Base-by-base conservation (phyloP, 2,888 invertebrate genomes). In the Parnassius smintheus region DNA sequence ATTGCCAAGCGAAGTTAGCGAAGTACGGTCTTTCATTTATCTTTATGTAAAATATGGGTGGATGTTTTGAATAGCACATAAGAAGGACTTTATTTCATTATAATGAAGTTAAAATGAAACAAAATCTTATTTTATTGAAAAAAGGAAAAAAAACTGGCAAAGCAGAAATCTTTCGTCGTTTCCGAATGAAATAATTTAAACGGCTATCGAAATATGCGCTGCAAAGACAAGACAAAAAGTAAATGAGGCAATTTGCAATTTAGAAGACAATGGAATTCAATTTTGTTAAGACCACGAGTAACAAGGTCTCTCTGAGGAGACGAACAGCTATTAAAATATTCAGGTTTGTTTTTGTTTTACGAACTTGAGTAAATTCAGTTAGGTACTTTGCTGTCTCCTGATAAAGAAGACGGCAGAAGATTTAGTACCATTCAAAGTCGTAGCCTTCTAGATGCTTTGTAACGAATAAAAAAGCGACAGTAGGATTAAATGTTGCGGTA, bases 241-340 rank as follows among this genome's bases (percentile, higher is more conserved):
- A 72, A 81, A 79, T 75, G 74, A 76, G 73, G 67, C 76, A 78
- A 83, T 84, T 81, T 80, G 75, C 75, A 82, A 82, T 83, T 82
- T 80, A 75, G 73, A 76, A 70, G 69, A 66, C 63, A 72, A 76
- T 72, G 75, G 80, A 82, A 85, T 82, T 82, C 75, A 80, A 84
- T 82, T 73, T 77, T 65, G 62, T 64, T 61, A 68, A 71, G 18
- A 72, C 74, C 73, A 72, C 72, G 65, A 65, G 69, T 71, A 67
- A 71, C 73, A 75, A 68, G 75, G 75, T 74, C 76, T 68, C 68
- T 70, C 60, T 22, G 65, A 63, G 25, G 58, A 63, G 65, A 68
- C 64, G 67, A 66, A 58, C 65, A 72, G 66, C 67, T 76, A 78
- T 76, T 82, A 74, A 81, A 82, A 81, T 81, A 82, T 83, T 83